Percentiles rank a stretch among this genome's conserved stretches.
These are phyloP conservation scores for Physocephala rufipes DNA, from an alignment of 2,888 invertebrate species.

Conservation along the genomic window DNA sequence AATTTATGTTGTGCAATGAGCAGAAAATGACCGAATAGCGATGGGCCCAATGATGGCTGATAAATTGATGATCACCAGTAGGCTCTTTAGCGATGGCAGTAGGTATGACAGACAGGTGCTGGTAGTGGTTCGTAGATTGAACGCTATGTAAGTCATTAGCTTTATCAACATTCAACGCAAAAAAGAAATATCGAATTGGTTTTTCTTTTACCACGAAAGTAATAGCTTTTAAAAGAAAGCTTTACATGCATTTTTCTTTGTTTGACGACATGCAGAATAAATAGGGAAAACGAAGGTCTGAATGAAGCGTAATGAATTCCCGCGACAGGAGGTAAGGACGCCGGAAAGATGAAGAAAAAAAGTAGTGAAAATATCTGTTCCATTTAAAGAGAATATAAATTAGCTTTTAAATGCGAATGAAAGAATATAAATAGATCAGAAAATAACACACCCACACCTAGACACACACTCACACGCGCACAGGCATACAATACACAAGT, in stretches of 20 bases:
- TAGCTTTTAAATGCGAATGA: slow-evolving; percentile 64
- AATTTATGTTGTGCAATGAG: slow-evolving; percentile 57
- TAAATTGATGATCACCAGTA: background rate
- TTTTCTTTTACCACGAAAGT: background rate
- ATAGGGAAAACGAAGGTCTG: background rate
- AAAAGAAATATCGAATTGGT: background rate
- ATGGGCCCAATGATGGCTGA: slow-evolving; percentile 8
- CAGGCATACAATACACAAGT: background rate
- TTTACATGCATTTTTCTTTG: background rate
- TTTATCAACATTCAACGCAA: background rate
- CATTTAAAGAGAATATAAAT: slow-evolving; percentile 63
- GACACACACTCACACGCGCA: slow-evolving; percentile 35
- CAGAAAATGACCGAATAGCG: slow-evolving; percentile 19
- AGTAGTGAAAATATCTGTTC: background rate
- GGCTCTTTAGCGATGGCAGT: too few relatives aligned
- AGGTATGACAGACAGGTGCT: background rate
- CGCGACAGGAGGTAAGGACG: background rate
- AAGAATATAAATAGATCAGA: slow-evolving; percentile 49
- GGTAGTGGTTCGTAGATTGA: background rate
- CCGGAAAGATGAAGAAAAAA: background rate
- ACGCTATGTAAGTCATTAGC: background rate
- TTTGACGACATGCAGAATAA: background rate
- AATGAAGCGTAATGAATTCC: slow-evolving; percentile 17
- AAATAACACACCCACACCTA: slow-evolving; percentile 48
- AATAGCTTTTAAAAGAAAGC: background rate